Evolutionary conservation across 2,797 vertebrate species (phyloP), one percentile per base, ranked within the genome.

Genomic region (Thalassophryne amazonica): DNA sequence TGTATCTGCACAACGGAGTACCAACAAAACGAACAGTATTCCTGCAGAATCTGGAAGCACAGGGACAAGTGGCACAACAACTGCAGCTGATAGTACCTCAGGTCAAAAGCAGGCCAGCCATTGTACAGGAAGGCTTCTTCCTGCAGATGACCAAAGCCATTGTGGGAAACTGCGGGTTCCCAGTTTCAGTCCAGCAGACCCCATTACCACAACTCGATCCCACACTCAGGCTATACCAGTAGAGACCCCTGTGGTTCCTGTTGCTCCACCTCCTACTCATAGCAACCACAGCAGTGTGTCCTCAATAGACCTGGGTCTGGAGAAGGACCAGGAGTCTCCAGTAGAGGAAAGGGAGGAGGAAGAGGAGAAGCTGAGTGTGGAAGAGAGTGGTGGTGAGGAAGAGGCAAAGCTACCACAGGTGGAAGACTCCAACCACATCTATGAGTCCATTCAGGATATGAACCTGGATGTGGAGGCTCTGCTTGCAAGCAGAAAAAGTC

Each of bases 381-480:
- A 54, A 20, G 46, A 66, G 7, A 47, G 33, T 1, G 1, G 1
- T 0, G 23, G 50, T 0, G 54, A 73, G 39, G 51, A 56, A 20
- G 29, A 46, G n/a, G 50, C n/a, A n/a, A n/a, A 48, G 1, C 40
- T 59, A 3, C 10, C 4, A 1, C 76, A 58, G 11, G 84, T 71
- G 2, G 69, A 68, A 12, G 67, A 86, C 3, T 81, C 82, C 0
- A 81, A 84, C 40, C 89, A 92, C 64, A 91, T 92, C 66, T 92
- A 92, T 5, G 91, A 91, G 60, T 86, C 91, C 23, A 91, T 92
- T 48, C 76, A 72, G 50, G 91, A 92, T 67, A 80, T 90, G 28
- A 83, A 89, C 52, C 65, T 88, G 39, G 84, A 89, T 13, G 33
- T 85, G 30, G 71, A 76, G 8, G 45, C 60, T 39, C 76, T 72